These are phyloP conservation scores for Hedychridium roseum DNA, from an alignment of 2,888 invertebrate genomes.

Conservation along the genomic window DNA sequence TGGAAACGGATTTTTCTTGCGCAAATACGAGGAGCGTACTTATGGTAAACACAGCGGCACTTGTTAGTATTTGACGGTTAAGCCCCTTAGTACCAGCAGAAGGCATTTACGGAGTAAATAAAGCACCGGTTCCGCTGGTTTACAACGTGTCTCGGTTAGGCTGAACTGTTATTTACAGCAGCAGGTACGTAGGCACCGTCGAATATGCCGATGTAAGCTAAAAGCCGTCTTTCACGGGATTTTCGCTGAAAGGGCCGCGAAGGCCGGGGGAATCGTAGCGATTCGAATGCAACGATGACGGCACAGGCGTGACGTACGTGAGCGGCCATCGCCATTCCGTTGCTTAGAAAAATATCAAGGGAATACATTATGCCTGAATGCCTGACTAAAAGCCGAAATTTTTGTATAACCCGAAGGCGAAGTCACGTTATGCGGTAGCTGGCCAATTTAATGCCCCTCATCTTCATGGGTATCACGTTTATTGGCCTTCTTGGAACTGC, in stretches of 20 bases:
- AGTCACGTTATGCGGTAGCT: too few relatives aligned
- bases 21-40: too few relatives aligned
- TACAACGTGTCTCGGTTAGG: conserved; percentile 4
- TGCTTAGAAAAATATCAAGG: conserved; percentile 12
- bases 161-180: conserved; percentile 13
- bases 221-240: conserved; percentile 11
- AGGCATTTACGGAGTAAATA: background rate
- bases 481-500: too few relatives aligned
- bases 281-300: background rate
- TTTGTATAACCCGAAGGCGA: too few relatives aligned
- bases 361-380: too few relatives aligned
- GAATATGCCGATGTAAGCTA: conserved; percentile 1
- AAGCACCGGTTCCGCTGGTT: background rate
- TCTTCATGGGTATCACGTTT: too few relatives aligned
- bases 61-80: background rate
- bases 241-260: conserved; percentile 8
- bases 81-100: background rate
- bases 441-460: too few relatives aligned
- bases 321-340: conserved; percentile 23
- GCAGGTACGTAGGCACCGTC: conserved; percentile 3
- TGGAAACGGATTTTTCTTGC: too few relatives aligned
- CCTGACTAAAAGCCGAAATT: too few relatives aligned
- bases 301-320: conserved; percentile 24
- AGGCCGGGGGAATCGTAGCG: conserved; percentile 17
- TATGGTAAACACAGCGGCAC: too few relatives aligned